phyloP scores from a whole-genome alignment of 2,113 vertebrate genomes.

The Xiphophorus maculatus region DNA sequence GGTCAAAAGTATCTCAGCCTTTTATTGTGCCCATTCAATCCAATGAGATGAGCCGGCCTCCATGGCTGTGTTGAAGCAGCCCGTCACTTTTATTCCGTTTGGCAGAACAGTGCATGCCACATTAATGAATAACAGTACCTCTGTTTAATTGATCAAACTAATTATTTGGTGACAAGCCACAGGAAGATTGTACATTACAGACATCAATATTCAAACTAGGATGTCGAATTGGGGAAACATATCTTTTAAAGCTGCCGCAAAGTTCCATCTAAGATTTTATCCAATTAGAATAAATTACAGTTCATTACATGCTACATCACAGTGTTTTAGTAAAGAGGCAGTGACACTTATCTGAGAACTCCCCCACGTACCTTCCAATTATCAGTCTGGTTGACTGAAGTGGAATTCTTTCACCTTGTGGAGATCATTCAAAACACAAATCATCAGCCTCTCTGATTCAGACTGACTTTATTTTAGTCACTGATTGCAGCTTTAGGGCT shows the following conservation, averaged over 20 bases:
- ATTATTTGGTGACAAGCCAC: slow-evolving; percentile 18
- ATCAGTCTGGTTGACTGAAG: slow-evolving; percentile 42
- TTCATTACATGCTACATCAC: slow-evolving; percentile 14
- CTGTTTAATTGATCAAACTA: slow-evolving; percentile 29
- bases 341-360: slow-evolving; percentile 39
- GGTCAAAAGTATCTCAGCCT: slow-evolving; percentile 59
- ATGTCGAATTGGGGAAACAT: slow-evolving; percentile 35
- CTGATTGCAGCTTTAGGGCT: slow-evolving; percentile 36
- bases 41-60: slow-evolving; percentile 38
- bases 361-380: slow-evolving; percentile 22
- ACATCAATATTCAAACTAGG: slow-evolving; percentile 23
- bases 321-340: slow-evolving; percentile 28
- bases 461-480: slow-evolving; percentile 35
- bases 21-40: slow-evolving; percentile 64
- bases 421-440: slow-evolving; percentile 24
- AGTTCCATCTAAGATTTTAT: slow-evolving; percentile 18
- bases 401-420: background rate
- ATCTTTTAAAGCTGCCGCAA: slow-evolving; percentile 26
- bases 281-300: slow-evolving; percentile 46
- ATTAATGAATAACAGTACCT: slow-evolving; percentile 33
- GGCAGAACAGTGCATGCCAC: slow-evolving; percentile 8
- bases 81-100: slow-evolving; percentile 31
- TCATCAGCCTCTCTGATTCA: slow-evolving; percentile 48
- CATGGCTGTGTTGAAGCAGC: slow-evolving; percentile 2
- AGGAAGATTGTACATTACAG: slow-evolving; percentile 9